Evolutionary conservation across 2,797 vertebrate genomes (phyloP).

Genomic region (Oryzias sinensis): DNA sequence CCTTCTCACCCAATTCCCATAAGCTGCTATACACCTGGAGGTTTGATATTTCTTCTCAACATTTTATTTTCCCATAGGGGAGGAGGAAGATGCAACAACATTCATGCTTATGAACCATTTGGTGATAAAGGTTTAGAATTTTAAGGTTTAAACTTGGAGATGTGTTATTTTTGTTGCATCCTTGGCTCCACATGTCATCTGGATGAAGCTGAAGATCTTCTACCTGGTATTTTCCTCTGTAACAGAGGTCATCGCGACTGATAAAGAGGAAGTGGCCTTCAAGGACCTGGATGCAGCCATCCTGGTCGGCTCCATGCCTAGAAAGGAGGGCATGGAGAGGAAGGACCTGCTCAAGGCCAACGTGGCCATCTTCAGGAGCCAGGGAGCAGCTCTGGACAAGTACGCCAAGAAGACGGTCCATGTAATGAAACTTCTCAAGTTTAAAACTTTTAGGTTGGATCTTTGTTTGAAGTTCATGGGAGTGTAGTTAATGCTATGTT

Average conservation of each 20-base stretch:
- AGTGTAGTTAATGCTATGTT: background rate
- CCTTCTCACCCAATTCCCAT: too few relatives aligned
- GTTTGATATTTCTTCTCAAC: too few relatives aligned
- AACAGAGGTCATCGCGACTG: constrained; percentile 90
- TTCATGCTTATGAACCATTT: too few relatives aligned
- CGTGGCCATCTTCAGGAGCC: constrained; percentile 93
- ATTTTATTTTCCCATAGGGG: too few relatives aligned
- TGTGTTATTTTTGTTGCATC: too few relatives aligned
- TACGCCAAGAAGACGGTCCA: constrained; percentile 96
- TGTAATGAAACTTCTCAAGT: constrained; percentile 54
- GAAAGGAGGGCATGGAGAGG: constrained; percentile 96
- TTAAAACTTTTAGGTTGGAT: too few relatives aligned
- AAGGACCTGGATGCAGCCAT: constrained; percentile 92
- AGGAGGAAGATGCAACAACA: too few relatives aligned
- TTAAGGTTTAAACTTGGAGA: too few relatives aligned
- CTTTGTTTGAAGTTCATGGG: too few relatives aligned
- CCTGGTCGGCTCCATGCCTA: constrained; percentile 96
- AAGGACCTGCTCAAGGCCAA: constrained; percentile 97
- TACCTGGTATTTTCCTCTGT: background rate
- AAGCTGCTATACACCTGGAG: too few relatives aligned
- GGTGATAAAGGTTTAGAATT: too few relatives aligned
- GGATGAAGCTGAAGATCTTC: background rate
- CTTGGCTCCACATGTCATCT: too few relatives aligned
- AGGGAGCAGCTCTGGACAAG: constrained; percentile 92
- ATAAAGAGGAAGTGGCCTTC: constrained; percentile 93